Evolutionary conservation across 2,797 vertebrate species (phyloP), one percentile per base, ranked within the genome.

Genomic region (Hipposideros larvatus): DNA sequence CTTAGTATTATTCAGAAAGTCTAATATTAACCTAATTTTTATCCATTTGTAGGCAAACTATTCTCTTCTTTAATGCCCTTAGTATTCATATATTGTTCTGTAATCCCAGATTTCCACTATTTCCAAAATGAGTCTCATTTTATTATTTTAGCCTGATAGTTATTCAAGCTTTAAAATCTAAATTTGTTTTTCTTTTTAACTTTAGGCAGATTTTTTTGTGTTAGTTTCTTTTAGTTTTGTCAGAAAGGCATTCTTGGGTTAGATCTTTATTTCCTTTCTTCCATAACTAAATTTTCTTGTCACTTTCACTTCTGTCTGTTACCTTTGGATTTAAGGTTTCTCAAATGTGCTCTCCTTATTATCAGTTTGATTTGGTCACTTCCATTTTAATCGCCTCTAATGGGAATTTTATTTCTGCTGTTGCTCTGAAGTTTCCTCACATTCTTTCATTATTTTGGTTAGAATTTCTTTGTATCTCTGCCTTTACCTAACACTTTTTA

Each of bases 61-160:
- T 59, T 83, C 26, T 86, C 66, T 80, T 57, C 48, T 71, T 77
- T 57, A 11, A 70, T 88, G n/a, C 1, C 53, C 78, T 70, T 55
- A 61, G 11, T 43, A n/a, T 75, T 85, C 2, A 37, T n/a, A n/a
- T 26, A 68, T 77, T 51, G 70, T 94, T 73, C n/a, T 48, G 31
- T 31, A 55, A 66, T 43, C 24, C 24, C 13, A 86, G 18, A 85
- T 93, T 93, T 95, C 19, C 13, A n/a, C 57, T 75, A 31, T 51
- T 65, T 91, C 31, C 9, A 66, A 34, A 66, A 61, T 41, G 1
- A 34, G 1, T 74, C 80, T 63, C 90, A 74, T 65, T 61, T 91
- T 68, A 65, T 55, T 82, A 87, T 68, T 90, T 94, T 85, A 83
- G 5, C 13, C 10, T 93, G 4, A 90, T 90, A 86, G 21, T 85